Conservation (phyloP, 2,113 vertebrate genomes). For the Formicarius rufipectus region DNA sequence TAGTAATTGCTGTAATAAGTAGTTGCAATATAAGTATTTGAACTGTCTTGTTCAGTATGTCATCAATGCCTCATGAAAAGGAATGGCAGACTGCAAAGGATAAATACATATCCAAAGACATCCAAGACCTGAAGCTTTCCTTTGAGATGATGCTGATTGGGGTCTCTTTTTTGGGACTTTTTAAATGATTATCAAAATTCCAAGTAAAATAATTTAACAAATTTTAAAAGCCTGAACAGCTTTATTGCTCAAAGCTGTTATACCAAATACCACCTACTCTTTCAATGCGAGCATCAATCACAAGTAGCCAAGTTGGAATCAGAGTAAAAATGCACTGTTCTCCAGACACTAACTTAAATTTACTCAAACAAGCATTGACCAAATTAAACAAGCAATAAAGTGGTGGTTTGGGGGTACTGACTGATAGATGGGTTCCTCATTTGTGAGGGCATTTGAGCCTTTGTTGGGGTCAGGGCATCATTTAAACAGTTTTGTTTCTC, state of each 20-base stretch:
- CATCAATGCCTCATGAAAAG: not conserved
- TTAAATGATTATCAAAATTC: not conserved
- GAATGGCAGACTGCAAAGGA: not conserved
- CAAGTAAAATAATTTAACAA: not conserved
- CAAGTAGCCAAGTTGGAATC: not conserved
- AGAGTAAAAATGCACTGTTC: not conserved
- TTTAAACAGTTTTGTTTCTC: slow-evolving; percentile 12
- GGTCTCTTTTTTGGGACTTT: not conserved
- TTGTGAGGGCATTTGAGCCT: not conserved
- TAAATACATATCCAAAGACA: not conserved
- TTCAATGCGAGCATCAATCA: not conserved
- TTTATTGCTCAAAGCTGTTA: not conserved
- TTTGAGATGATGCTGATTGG: not conserved
- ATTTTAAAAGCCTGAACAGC: not conserved
- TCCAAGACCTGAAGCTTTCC: not conserved
- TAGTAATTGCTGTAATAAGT: not conserved
- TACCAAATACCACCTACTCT: not conserved
- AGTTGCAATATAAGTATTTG: no score
- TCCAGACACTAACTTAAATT: not conserved
- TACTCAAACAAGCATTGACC: not conserved
- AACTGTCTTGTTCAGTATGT: not conserved
- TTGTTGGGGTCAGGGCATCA: not conserved
- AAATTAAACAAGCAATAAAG: not conserved
- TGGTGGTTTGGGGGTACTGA: not conserved
- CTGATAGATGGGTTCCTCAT: not conserved